Evolutionary conservation across 2,113 vertebrate genomes (phyloP).

Genomic region (Emydura subglobosa): DNA sequence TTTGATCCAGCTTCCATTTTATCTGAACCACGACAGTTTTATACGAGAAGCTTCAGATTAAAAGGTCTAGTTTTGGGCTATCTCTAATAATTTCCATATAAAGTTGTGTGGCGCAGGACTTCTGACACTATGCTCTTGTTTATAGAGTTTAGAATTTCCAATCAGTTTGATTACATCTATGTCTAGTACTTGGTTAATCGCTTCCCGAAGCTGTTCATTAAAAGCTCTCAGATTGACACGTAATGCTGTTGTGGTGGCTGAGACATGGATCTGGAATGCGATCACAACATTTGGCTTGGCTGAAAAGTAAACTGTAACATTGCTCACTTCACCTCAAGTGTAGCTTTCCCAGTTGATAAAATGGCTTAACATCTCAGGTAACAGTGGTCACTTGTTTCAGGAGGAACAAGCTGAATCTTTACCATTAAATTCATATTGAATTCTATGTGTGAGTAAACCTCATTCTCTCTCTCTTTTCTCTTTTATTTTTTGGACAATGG

Average conservation of each 20-base stretch:
- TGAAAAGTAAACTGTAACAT: constrained; percentile 35
- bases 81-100: constrained; percentile 64
- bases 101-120: constrained; percentile 63
- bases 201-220: constrained; percentile 76
- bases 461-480: constrained; percentile 15
- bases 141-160: constrained; percentile 74
- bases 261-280: constrained; percentile 61
- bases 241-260: constrained; percentile 56
- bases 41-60: constrained; percentile 27
- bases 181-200: constrained; percentile 76
- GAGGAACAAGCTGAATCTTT: constrained; percentile 55
- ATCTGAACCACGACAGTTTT: constrained; percentile 31
- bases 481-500: constrained; percentile 49
- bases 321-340: constrained; percentile 50
- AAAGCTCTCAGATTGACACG: constrained; percentile 65
- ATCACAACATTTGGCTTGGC: constrained; percentile 56
- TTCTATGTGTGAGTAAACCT: constrained; percentile 49
- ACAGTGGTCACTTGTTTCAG: constrained; percentile 61
- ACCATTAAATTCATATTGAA: constrained; percentile 38
- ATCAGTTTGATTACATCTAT: constrained; percentile 77
- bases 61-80: constrained; percentile 59
- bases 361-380: constrained; percentile 60
- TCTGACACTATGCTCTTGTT: constrained; percentile 60
- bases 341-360: constrained; percentile 65
- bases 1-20: constrained; percentile 27